Conservation (phyloP, 2,888 invertebrate species). For the Hybos culiciformis region DNA sequence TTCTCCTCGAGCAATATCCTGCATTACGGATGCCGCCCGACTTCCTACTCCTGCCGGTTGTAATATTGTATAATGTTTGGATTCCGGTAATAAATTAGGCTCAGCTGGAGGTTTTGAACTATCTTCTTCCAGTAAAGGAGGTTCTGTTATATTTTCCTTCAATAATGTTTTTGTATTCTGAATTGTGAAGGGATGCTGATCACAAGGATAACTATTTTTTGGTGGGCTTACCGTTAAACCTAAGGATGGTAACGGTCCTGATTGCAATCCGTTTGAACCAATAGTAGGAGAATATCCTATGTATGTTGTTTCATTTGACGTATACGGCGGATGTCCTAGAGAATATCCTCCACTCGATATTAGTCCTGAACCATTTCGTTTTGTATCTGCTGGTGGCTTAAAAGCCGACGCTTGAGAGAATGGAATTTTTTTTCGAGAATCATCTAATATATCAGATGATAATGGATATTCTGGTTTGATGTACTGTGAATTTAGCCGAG, state of each 20-base stretch:
- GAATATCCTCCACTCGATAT: slow-evolving; percentile 6
- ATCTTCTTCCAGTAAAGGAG: slow-evolving; percentile 17
- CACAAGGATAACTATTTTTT: background rate
- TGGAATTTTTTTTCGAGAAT: slow-evolving; percentile 36
- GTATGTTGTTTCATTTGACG: background rate
- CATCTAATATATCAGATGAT: slow-evolving; percentile 8
- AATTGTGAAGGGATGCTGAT: no score
- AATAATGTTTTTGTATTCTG: slow-evolving; percentile 13
- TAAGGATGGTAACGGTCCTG: background rate
- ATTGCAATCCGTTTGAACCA: slow-evolving; percentile 15
- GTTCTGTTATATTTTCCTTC: slow-evolving; percentile 8
- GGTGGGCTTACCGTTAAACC: background rate
- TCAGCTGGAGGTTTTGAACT: slow-evolving; percentile 16
- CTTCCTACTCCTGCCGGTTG: slow-evolving; percentile 73
- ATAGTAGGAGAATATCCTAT: slow-evolving; percentile 15
- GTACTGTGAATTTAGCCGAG: slow-evolving; percentile 28
- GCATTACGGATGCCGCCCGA: slow-evolving; percentile 66
- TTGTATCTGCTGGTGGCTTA: slow-evolving; percentile 56
- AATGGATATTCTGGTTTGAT: slow-evolving; percentile 14
- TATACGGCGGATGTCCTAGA: background rate
- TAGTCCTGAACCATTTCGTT: slow-evolving; percentile 37
- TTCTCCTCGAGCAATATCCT: slow-evolving; percentile 58
- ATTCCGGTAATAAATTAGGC: slow-evolving; percentile 30
- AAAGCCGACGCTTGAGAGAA: slow-evolving; percentile 68
- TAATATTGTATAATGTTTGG: slow-evolving; percentile 75